Base-by-base conservation (phyloP, 2,888 invertebrate genomes). In the Ectobius pallidus region DNA sequence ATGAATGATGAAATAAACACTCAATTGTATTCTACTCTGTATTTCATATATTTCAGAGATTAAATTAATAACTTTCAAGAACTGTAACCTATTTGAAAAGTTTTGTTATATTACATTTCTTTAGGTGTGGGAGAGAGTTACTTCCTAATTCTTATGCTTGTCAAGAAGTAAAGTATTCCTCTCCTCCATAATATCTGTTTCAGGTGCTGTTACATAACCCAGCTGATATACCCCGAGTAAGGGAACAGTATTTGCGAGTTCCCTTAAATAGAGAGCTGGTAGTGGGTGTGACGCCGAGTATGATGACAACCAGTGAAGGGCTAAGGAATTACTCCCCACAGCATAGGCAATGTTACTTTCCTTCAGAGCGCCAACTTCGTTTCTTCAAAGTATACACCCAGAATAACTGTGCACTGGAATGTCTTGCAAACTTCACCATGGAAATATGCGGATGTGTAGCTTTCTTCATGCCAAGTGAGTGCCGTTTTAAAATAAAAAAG, bases 131-230 rank as follows among this genome's bases (percentile, higher is more conserved):
- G n/a, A n/a, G n/a, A n/a, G n/a, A n/a, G n/a, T n/a, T n/a, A n/a
- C n/a, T n/a, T n/a, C n/a, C n/a, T n/a, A n/a, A n/a, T n/a, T n/a
- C n/a, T n/a, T n/a, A n/a, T n/a, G n/a, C n/a, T n/a, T n/a, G n/a
- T n/a, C n/a, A n/a, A n/a, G n/a, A n/a, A n/a, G n/a, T n/a, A n/a
- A n/a, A n/a, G n/a, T n/a, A n/a, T n/a, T n/a, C n/a, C n/a, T n/a
- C n/a, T n/a, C n/a, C n/a, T n/a, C n/a, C n/a, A n/a, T n/a, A n/a
- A 7, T 6, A 34, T 14, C 18, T n/a, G 11, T 46, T 46, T 3
- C 73, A 81, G 81, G 74, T 80, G 1, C 75, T 79, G 27, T 58
- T 82, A 0, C 81, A 82, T 73, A 79, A 78, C 73, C 81, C 82
- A 7, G 78, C 78, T 1, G 81, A 81, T 73, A 72, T 78, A 6